Evolutionary conservation across 2,113 vertebrate genomes (phyloP), one percentile per base, ranked within the genome.

Genomic region (Malaclemys terrapin): DNA sequence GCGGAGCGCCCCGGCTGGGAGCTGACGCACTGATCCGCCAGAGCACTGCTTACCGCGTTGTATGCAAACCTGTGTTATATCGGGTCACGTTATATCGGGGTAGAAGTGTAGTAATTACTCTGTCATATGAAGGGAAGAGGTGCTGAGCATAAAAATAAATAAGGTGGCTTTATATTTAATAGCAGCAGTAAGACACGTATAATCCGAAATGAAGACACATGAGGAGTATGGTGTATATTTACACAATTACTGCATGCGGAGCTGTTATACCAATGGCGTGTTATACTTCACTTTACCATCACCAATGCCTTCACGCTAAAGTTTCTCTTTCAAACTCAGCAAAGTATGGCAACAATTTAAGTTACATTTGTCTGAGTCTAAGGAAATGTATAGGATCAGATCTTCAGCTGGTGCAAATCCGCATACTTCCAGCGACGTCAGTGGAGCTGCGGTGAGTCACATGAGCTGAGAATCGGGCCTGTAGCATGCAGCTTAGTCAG

Each of bases 121-220:
- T 69, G 80, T 69, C 42, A 38, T 17, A 52, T 1, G 45, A 56
- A n/a, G 89, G 54, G 47, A 62, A 89, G 31, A 31, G 12, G 17
- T 10, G 24, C 45, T 42, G 62, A 35, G n/a, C 45, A 9, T 6
- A 19, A 52, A 49, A 82, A 78, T n/a, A 2, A 20, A 3, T 0
- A 0, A 31, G 27, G 42, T 13, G 27, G 78, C 27, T n/a, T 82
- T 45, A 0, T 5, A 1, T 47, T 82, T 45, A 7, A 53, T 29
- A 38, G 35, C 76, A 75, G 5, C 22, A 9, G 65, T 76, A 45
- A 45, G 90, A 86, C 1, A 2, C 38, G 0, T 7, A 4, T 13
- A 3, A 72, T 29, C 87, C 11, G 2, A 72, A 52, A 3, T 2
- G 1, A 31, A 89, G 89, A 2, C 82, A 8, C 4, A 0, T 2